phyloP scores from a whole-genome alignment of 2,797 vertebrate genomes.

The Monodelphis domestica region DNA sequence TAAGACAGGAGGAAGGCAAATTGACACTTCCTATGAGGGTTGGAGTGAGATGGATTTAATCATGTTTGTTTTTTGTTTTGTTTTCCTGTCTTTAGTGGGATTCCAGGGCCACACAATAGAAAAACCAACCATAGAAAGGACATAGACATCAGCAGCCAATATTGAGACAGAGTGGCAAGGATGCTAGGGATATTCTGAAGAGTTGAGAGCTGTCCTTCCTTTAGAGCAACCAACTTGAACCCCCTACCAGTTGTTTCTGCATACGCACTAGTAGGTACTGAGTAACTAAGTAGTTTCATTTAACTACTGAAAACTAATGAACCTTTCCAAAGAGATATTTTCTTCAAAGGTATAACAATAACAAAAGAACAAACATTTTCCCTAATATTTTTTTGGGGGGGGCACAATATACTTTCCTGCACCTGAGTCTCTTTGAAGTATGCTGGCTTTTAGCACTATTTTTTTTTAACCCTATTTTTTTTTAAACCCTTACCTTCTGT shows the following conservation, averaged over 20 bases:
- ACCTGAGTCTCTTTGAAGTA: neutral
- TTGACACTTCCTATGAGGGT: neutral
- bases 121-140: neutral
- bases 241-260: neutral
- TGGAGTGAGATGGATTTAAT: neutral
- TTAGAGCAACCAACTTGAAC: neutral
- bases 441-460: neutral
- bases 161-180: neutral
- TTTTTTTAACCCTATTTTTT: too few relatives aligned
- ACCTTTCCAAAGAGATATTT: neutral
- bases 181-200: neutral
- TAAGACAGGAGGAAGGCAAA: rapidly evolving
- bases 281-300: neutral
- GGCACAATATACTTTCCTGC: neutral
- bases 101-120: neutral
- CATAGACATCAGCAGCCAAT: neutral
- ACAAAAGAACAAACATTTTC: neutral
- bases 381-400: neutral
- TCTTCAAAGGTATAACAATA: neutral
- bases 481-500: too few relatives aligned
- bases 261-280: neutral
- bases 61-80: neutral
- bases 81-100: neutral
- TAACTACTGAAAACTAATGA: neutral
- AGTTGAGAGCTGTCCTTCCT: neutral